Conservation (phyloP, 1,140 invertebrate species). For the Onthophagus taurus region DNA sequence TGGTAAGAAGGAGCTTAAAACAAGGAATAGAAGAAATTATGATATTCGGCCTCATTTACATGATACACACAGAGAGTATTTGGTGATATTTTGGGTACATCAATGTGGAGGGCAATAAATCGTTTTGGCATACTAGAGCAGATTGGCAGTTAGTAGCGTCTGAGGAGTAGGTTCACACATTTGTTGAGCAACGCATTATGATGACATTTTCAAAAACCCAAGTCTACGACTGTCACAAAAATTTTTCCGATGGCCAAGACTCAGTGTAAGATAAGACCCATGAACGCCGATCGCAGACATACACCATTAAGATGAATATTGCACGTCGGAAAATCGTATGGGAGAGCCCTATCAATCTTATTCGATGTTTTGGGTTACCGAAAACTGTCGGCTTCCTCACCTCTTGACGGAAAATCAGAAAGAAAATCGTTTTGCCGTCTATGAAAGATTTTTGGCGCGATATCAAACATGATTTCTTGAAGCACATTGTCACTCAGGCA, state of each 20-base stretch:
- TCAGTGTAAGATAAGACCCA: conserved; percentile 8
- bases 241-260: conserved; percentile 6
- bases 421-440: conserved; percentile 23
- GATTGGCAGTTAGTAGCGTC: background rate
- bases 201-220: conserved; percentile 10
- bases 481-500: background rate
- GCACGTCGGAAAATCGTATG: conserved; percentile 9
- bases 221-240: conserved; percentile 12
- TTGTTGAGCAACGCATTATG: background rate
- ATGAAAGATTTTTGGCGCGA: conserved; percentile 3
- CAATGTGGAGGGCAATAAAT: background rate
- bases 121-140: background rate
- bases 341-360: conserved; percentile 10
- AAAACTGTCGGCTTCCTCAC: conserved; percentile 8
- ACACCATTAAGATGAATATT: conserved; percentile 5
- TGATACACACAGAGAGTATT: too few species aligned
- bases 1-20: too few species aligned
- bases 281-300: conserved; percentile 5
- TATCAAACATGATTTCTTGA: background rate
- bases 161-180: background rate
- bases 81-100: too few species aligned
- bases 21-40: too few species aligned
- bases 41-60: too few species aligned
- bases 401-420: conserved; percentile 23
- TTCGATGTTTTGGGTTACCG: conserved; percentile 8